These are phyloP conservation scores for Acinonyx jubatus DNA, from an alignment of 2,113 vertebrate genomes.

Conservation along the genomic window DNA sequence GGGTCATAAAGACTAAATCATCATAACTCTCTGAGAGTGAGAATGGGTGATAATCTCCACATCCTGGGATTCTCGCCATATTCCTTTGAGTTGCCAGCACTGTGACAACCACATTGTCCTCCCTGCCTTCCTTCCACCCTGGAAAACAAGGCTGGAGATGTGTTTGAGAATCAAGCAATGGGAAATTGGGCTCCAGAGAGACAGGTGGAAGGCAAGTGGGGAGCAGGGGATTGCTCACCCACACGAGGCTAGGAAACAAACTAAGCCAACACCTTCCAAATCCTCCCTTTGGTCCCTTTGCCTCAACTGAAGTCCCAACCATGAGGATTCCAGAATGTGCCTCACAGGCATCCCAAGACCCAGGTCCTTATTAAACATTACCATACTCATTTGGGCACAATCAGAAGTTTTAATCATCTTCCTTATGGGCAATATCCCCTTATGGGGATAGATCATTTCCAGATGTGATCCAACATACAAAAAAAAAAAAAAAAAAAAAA, in stretches of 20 bases:
- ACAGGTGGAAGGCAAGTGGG: not conserved
- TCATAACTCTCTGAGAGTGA: not conserved
- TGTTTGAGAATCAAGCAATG: not conserved
- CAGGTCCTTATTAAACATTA: slow-evolving; percentile 62
- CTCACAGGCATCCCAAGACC: slow-evolving; percentile 43
- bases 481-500: not conserved
- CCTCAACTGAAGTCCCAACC: not conserved
- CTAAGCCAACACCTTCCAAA: not conserved
- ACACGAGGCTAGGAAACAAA: not conserved
- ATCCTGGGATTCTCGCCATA: rapidly evolving
- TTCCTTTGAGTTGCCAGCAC: not conserved
- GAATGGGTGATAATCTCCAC: not conserved
- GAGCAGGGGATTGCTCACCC: not conserved
- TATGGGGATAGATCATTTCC: slow-evolving; percentile 66
- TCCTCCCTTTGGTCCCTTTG: not conserved
- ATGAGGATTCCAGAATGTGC: slow-evolving; percentile 19
- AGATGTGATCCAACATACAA: slow-evolving; percentile 62
- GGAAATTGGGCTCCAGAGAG: not conserved
- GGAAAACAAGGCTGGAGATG: not conserved
- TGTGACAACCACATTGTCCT: not conserved
- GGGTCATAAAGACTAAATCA: not conserved
- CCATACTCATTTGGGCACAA: slow-evolving; percentile 71
- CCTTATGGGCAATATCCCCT: not conserved
- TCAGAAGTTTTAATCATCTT: slow-evolving; percentile 75
- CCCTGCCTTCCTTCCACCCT: not conserved